These are phyloP conservation scores for Phymatocera aterrima DNA, from an alignment of 2,888 invertebrate species.

Conservation along the genomic window DNA sequence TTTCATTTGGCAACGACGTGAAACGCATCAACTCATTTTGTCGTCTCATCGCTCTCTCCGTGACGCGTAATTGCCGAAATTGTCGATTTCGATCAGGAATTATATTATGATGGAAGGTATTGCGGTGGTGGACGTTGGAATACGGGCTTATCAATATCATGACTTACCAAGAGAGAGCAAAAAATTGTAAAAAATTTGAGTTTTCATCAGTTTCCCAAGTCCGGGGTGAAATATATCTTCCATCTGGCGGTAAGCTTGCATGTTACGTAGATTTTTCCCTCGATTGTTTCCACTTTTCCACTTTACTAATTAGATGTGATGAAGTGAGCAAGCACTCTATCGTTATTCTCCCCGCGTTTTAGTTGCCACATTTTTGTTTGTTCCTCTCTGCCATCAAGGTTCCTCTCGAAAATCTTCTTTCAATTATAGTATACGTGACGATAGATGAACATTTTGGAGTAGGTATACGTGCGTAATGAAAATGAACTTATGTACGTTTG, in stretches of 20 bases:
- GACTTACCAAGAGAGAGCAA: too few relatives aligned
- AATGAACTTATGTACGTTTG: constrained; percentile 16
- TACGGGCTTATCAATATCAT: too few relatives aligned
- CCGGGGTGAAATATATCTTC: background rate
- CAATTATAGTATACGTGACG: background rate
- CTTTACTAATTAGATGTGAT: background rate
- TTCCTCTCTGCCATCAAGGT: background rate
- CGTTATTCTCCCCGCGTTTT: background rate
- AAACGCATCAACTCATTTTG: constrained; percentile 33
- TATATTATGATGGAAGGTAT: background rate
- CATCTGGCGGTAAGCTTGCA: background rate
- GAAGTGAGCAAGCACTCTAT: background rate
- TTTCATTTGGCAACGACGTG: constrained; percentile 10
- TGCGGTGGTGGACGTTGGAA: background rate
- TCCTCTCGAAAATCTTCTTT: background rate
- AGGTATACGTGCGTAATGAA: constrained; percentile 4
- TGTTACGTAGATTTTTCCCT: background rate
- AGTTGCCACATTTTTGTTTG: background rate
- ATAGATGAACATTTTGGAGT: constrained; percentile 24
- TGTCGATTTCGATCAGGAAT: constrained; percentile 13
- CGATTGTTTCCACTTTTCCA: background rate
- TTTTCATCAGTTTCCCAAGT: too few relatives aligned
- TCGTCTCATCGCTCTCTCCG: constrained; percentile 21
- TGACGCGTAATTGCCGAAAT: constrained; percentile 15
- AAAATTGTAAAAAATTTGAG: too few relatives aligned